A percentile compares a stretch with the other conserved stretches of the same genome.
phyloP scores from a whole-genome alignment of 2,113 vertebrate genomes.

The Amblyopsis rosae region DNA sequence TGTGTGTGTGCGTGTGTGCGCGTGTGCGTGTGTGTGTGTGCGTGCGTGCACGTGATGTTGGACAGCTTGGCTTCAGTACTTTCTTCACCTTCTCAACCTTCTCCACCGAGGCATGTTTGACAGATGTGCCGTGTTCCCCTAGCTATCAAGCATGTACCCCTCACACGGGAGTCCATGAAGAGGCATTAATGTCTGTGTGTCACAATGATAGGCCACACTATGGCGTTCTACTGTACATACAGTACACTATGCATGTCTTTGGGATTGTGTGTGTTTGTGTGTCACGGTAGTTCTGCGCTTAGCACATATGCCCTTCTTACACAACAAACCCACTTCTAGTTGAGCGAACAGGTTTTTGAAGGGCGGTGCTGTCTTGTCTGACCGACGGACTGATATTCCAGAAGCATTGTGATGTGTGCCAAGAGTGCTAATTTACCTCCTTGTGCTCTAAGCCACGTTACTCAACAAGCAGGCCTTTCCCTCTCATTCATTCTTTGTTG shows the following conservation, averaged over 20 bases:
- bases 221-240: conserved; percentile 20
- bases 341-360: conserved; percentile 38
- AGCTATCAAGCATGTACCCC: conserved; percentile 55
- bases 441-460: conserved; percentile 56
- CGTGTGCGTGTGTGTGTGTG: conserved; percentile 1
- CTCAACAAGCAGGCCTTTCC: conserved; percentile 64
- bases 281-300: conserved; percentile 40
- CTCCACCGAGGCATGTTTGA: conserved; percentile 59
- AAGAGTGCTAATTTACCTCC: conserved; percentile 65
- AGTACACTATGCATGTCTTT: conserved; percentile 28
- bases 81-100: conserved; percentile 49
- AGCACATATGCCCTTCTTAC: conserved; percentile 48
- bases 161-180: conserved; percentile 53
- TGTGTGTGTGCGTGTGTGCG: too few species aligned
- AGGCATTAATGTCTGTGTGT: conserved; percentile 62
- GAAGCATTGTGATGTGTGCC: conserved; percentile 56
- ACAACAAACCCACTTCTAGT: conserved; percentile 42
- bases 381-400: conserved; percentile 54
- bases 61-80: conserved; percentile 45
- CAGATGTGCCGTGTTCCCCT: conserved; percentile 54
- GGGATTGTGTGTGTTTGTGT: conserved; percentile 14
- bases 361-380: conserved; percentile 52
- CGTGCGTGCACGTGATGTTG: neutral
- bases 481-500: neutral
- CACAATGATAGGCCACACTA: conserved; percentile 33